Evolutionary conservation across 2,113 vertebrate genomes (phyloP), one percentile per base, ranked within the genome.

Genomic region (Pithys albifrons): DNA sequence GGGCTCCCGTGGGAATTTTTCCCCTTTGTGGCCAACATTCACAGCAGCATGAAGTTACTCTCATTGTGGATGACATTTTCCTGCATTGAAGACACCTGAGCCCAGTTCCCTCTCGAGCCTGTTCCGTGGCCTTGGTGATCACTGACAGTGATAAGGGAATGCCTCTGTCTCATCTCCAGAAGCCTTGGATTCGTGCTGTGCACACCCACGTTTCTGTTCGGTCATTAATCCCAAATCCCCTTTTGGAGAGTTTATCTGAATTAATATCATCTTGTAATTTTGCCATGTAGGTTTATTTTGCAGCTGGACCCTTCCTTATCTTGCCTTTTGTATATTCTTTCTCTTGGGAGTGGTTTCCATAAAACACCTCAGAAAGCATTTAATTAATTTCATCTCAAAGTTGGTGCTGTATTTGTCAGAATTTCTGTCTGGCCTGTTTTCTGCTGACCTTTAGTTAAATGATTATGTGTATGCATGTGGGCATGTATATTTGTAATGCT

Each of bases 401-500:
- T 86, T 24, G 49, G 49, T 46, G 55, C 67, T 7, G 3, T 46
- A 24, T 88, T 90, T 67, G 46, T 77, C 65, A 1, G 1, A 59
- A 80, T 91, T 91, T 94, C 43, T 88, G 25, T 39, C 83, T 55
- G 59, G 25, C 43, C 59, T 83, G 46, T 81, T 92, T 88, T 89
- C 39, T 78, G 72, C 52, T 93, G 79, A 71, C 86, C 73, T 92
- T 96, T 75, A 65, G 62, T 87, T 73, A 54, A 77, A 49, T 67
- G n/a, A 67, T 67, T 67, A 35, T 41, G 29, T 77, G 15, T 46
- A 12, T 67, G 22, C 10, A 5, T 55, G 16, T 33, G 43, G 64
- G 61, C 65, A 6, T 41, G 43, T 80, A 1, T 72, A 67, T 89
- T 86, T 78, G 33, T 35, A 57, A 65, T 16, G 49, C 72, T 80